A percentile compares a stretch with the other conserved stretches of the same genome.
Conservation (phyloP, 2,113 vertebrate species). For the Psilopsiagon aymara region DNA sequence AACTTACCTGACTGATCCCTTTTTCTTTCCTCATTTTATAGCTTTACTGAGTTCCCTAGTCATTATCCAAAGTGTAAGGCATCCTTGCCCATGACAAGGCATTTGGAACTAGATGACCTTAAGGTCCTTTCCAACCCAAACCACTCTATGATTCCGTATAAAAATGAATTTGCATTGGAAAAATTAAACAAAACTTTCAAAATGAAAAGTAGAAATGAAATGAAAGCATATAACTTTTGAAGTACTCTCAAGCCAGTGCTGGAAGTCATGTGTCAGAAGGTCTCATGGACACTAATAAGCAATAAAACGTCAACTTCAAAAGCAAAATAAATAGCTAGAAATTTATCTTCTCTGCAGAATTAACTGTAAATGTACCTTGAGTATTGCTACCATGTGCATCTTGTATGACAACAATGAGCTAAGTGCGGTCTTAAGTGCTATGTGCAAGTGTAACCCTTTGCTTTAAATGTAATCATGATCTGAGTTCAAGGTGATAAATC, state of each 20-base stretch:
- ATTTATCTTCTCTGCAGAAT: neutral
- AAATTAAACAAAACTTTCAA: neutral
- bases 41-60: neutral
- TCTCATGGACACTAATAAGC: neutral
- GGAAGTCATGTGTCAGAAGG: neutral
- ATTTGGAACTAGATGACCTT: neutral
- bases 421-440: rapidly evolving
- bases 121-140: neutral
- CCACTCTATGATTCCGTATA: neutral
- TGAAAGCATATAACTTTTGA: neutral
- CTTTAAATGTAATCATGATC: neutral
- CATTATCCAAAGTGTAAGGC: neutral
- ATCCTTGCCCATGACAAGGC: neutral
- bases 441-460: neutral
- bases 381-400: neutral
- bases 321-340: neutral
- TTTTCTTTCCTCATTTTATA: conserved; percentile 12
- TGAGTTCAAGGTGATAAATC: neutral
- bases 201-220: neutral
- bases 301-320: neutral
- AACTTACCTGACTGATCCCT: conserved; percentile 39
- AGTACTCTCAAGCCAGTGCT: neutral
- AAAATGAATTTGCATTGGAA: neutral
- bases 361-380: neutral
- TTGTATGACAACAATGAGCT: neutral